phyloP scores from a whole-genome alignment of 2,797 vertebrate species.

The Helarctos malayanus region DNA sequence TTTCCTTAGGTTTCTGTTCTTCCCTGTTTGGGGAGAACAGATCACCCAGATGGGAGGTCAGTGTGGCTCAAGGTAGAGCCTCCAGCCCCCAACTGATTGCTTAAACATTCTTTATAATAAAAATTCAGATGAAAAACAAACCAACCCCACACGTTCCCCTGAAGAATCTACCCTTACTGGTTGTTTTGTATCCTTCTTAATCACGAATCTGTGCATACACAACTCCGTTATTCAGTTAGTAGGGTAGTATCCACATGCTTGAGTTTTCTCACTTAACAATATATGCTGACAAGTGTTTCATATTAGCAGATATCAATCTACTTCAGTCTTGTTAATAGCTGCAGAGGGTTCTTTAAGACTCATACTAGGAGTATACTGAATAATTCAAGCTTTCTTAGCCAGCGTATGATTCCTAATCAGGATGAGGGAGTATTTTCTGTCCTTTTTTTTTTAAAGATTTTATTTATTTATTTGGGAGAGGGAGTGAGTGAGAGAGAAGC shows the following conservation, averaged over 20 bases:
- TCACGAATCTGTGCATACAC: neutral
- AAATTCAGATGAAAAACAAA: neutral
- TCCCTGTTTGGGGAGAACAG: neutral
- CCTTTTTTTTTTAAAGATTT: neutral
- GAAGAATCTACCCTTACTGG: neutral
- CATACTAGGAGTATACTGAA: neutral
- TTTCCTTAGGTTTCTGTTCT: neutral
- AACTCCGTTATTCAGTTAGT: neutral
- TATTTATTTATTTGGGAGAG: too few species aligned
- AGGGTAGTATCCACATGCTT: neutral
- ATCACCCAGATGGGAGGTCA: neutral
- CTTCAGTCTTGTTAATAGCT: neutral
- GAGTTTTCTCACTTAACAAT: neutral
- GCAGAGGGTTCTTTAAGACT: neutral
- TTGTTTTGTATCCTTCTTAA: neutral
- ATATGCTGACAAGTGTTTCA: neutral
- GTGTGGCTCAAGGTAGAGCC: neutral
- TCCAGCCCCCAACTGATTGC: neutral
- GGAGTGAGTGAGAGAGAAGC: too few species aligned
- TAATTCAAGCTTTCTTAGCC: constrained; percentile 6
- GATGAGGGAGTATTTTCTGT: neutral
- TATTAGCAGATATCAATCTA: neutral
- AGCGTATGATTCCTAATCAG: neutral
- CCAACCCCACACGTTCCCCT: neutral
- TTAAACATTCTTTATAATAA: constrained; percentile 8